Conservation (phyloP, 2,113 vertebrate genomes). For the Platysternon megacephalum region DNA sequence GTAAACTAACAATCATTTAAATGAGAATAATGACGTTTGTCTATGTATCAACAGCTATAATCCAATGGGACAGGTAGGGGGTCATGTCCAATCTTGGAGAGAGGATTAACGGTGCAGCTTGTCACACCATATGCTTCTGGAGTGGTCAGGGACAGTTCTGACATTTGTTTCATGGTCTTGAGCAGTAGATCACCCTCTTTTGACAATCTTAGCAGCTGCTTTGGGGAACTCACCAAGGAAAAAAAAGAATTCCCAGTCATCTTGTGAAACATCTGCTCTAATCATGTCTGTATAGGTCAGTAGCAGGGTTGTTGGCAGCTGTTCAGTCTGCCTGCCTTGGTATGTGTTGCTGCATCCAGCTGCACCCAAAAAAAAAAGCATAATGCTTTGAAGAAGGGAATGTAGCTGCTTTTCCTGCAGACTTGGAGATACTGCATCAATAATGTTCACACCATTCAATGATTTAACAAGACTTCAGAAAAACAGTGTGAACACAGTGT, state of each 20-base stretch:
- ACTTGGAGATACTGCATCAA: not conserved
- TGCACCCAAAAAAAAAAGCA: not conserved
- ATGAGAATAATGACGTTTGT: not conserved
- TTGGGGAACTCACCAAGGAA: not conserved
- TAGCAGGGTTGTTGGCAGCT: not conserved
- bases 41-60: not conserved
- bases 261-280: not conserved
- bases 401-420: not conserved
- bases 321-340: slow-evolving; percentile 18
- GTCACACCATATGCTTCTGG: not conserved
- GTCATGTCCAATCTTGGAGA: not conserved
- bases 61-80: not conserved
- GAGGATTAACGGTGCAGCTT: not conserved
- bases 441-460: not conserved
- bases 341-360: slow-evolving; percentile 52
- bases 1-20: not conserved
- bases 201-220: not conserved
- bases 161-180: not conserved
- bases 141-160: not conserved
- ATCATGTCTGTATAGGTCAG: slow-evolving; percentile 6
- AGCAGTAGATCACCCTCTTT: rapidly evolving
- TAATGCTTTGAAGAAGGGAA: not conserved
- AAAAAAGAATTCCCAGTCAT: not conserved
- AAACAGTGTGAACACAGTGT: not conserved
- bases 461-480: not conserved